Percentiles rank a stretch among this genome's conserved stretches.
These are phyloP conservation scores for Drosophila subpulchrella DNA, from an alignment of 1,140 invertebrate species.

Conservation along the genomic window DNA sequence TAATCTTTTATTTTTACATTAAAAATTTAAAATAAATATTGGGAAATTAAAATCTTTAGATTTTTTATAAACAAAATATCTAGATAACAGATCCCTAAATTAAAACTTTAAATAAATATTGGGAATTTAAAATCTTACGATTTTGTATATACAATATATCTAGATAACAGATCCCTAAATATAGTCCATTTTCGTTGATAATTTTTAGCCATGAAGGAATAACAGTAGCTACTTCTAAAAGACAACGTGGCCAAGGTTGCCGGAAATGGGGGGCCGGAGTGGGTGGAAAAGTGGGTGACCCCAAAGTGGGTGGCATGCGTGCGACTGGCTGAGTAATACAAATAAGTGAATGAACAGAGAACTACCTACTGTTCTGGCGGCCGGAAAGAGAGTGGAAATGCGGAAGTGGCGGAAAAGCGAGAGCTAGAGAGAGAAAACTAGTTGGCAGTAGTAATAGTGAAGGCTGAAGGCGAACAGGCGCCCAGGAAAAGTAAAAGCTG, in stretches of 20 bases:
- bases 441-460: slow-evolving; percentile 75
- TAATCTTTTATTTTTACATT: no score
- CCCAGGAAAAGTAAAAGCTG: slow-evolving; percentile 58
- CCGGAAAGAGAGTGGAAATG: background rate
- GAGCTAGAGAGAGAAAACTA: slow-evolving; percentile 31
- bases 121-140: no score
- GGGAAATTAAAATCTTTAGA: no score
- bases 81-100: no score
- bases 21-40: no score
- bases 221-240: slow-evolving; percentile 17
- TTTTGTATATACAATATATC: no score
- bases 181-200: background rate
- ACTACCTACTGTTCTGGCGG: background rate
- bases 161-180: no score
- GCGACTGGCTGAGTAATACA: slow-evolving; percentile 69
- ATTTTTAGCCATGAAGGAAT: slow-evolving; percentile 5
- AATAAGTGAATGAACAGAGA: slow-evolving; percentile 76
- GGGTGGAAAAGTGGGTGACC: background rate
- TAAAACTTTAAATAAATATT: no score
- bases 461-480: slow-evolving; percentile 65
- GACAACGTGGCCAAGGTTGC: slow-evolving; percentile 43
- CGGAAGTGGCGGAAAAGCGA: background rate
- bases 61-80: no score
- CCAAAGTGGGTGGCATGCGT: slow-evolving; percentile 47
- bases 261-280: background rate